Base-by-base conservation (phyloP, 2,888 invertebrate species). In the Brenthis ino region DNA sequence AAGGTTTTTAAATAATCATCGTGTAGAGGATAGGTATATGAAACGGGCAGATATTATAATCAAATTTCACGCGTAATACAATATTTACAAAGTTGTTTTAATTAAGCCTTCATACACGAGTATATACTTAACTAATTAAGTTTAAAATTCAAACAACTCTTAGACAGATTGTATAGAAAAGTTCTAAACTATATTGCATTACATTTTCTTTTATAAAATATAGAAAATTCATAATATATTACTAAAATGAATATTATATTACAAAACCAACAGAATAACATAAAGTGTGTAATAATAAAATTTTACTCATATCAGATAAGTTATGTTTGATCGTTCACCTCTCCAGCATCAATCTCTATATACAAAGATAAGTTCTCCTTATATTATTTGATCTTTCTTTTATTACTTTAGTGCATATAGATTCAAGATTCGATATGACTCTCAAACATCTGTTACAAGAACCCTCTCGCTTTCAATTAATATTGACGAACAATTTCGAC, bases 401-500 rank as follows among this genome's bases (percentile, higher is more conserved):
- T 67, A 58, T 54, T 51, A 55, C 51, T 51, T 54, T 56, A 65
- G 64, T 60, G 56, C 64, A 61, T 67, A 63, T 56, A 63, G 57
- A 65, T 68, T 66, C 58, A 68, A 65, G 57, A 71, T 71, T 71
- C 68, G 63, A 65, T 68, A 68, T 71, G 81, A 80, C 77, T 82
- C 79, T 73, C 77, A 75, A 78, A 82, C 88, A 88, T 86, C 88
- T 88, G 88, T 82, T 85, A 80, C 87, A 78, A 64, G 72, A 70
- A 67, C 74, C 61, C 77, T 76, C 76, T 77, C 76, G 75, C 77
- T 84, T 82, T 88, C 87, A 87, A 88, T 88, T 89, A 87, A 87
- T 85, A 87, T 86, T 84, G 82, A 85, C 87, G 82, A 78, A 79
- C 80, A 87, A 84, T 87, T 84, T 86, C 81, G 85, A 81, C 79